These are phyloP conservation scores for Cactoblastis cactorum DNA, from an alignment of 2,888 invertebrate genomes.

Conservation along the genomic window DNA sequence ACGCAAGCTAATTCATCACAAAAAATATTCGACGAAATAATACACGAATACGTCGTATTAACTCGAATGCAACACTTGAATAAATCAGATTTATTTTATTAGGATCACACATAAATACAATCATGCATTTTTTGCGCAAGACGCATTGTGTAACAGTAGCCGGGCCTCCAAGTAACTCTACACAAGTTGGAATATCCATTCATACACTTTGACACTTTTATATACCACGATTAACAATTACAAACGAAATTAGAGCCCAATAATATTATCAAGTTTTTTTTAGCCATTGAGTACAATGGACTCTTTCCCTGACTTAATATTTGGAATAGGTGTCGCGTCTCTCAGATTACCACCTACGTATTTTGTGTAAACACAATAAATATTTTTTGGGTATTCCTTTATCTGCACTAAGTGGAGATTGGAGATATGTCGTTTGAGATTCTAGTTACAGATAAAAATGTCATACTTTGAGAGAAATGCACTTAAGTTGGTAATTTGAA, in stretches of 20 bases:
- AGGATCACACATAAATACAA: constrained; percentile 34
- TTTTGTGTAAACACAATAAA: constrained; percentile 78
- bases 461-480: constrained; percentile 21
- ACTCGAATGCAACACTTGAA: constrained; percentile 48
- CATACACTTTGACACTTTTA: constrained; percentile 70
- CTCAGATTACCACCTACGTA: constrained; percentile 77
- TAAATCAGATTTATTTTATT: constrained; percentile 51
- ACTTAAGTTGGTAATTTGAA: constrained; percentile 28
- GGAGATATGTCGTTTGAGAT: constrained; percentile 50
- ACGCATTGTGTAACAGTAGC: constrained; percentile 53
- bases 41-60: constrained; percentile 21
- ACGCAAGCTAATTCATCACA: constrained; percentile 19
- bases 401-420: constrained; percentile 47
- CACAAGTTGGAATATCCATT: constrained; percentile 75
- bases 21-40: constrained; percentile 12
- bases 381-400: constrained; percentile 62
- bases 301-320: constrained; percentile 52
- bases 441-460: constrained; percentile 34
- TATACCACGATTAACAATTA: constrained; percentile 70
- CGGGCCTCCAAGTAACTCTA: constrained; percentile 57
- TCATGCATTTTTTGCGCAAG: constrained; percentile 45
- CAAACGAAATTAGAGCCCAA: constrained; percentile 79
- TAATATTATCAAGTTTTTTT: constrained; percentile 71
- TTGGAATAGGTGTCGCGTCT: constrained; percentile 43
- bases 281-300: constrained; percentile 22